A percentile compares a stretch with the other conserved stretches of the same genome.
Conservation (phyloP, 2,797 vertebrate genomes). For the Lerista edwardsae region DNA sequence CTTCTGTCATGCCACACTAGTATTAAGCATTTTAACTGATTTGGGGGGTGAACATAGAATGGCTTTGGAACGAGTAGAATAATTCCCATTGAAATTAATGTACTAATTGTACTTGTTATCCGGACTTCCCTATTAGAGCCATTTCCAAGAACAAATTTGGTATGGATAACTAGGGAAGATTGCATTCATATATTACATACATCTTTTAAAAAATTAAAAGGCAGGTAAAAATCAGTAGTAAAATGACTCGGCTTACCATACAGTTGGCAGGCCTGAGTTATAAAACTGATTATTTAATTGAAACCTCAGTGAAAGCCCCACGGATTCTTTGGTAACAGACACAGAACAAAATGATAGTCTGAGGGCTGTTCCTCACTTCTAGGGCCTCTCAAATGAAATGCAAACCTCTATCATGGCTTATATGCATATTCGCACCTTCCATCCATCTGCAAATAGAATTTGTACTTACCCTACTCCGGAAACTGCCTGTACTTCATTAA, state of each 20-base stretch:
- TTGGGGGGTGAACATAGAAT: no score
- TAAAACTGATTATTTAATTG: conserved; percentile 35
- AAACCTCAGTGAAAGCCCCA: conserved; percentile 18
- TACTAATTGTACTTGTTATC: no score
- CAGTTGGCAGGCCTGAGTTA: not conserved
- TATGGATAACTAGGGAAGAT: no score
- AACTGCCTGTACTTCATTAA: conserved; percentile 57
- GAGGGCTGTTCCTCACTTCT: not conserved
- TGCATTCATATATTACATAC: no score
- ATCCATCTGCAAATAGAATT: not conserved
- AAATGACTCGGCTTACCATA: not conserved
- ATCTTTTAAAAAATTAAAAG: conserved; percentile 3
- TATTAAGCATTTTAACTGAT: no score
- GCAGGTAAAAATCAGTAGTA: accelerated
- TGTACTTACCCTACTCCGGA: conserved; percentile 44
- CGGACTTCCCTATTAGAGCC: no score
- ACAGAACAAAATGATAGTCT: not conserved
- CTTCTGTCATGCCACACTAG: no score
- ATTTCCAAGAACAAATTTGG: no score
- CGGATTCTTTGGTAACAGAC: not conserved
- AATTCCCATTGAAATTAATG: no score
- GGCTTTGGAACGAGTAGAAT: no score
- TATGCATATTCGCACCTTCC: not conserved
- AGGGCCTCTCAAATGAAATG: not conserved
- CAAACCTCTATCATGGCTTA: not conserved